phyloP scores from a whole-genome alignment of 2,888 invertebrate species.

The Pammene aurita region DNA sequence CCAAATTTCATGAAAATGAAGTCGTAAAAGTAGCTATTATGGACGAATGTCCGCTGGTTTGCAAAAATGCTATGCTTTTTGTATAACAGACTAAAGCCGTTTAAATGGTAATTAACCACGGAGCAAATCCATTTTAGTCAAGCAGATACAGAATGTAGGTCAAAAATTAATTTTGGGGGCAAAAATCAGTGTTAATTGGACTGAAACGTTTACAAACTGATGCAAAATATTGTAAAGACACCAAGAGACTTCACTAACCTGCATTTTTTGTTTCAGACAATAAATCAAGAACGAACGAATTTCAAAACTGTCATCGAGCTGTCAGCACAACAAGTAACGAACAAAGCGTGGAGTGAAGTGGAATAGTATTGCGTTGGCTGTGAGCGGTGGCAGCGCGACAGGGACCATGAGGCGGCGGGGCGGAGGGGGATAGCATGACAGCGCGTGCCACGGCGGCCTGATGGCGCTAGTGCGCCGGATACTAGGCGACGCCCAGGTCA shows the following conservation, averaged over 20 bases:
- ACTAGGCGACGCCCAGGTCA: slow-evolving; percentile 93
- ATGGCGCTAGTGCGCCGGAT: slow-evolving; percentile 94
- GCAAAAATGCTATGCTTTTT: slow-evolving; percentile 19
- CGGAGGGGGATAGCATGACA: slow-evolving; percentile 81
- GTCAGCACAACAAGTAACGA: slow-evolving; percentile 48
- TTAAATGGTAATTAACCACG: slow-evolving; percentile 7
- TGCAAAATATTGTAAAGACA: no score
- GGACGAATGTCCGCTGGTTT: slow-evolving; percentile 22
- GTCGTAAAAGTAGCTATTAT: slow-evolving; percentile 42
- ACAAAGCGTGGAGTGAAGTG: slow-evolving; percentile 57
- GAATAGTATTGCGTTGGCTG: slow-evolving; percentile 64
- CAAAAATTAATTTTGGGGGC: no score
- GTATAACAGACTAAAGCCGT: not conserved
- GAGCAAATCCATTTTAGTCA: not conserved
- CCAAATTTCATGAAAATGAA: slow-evolving; percentile 42
- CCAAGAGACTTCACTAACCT: no score
- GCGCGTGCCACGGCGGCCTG: slow-evolving; percentile 86
- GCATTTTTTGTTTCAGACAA: slow-evolving; percentile 66
- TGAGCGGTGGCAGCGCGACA: slow-evolving; percentile 53
- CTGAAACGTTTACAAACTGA: no score
- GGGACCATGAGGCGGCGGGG: slow-evolving; percentile 64
- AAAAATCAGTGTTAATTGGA: no score
- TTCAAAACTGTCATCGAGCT: slow-evolving; percentile 43
- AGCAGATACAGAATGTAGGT: no score
- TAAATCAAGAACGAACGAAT: slow-evolving; percentile 36